phyloP scores from a whole-genome alignment of 2,888 invertebrate species.

The Dorcus hopei region DNA sequence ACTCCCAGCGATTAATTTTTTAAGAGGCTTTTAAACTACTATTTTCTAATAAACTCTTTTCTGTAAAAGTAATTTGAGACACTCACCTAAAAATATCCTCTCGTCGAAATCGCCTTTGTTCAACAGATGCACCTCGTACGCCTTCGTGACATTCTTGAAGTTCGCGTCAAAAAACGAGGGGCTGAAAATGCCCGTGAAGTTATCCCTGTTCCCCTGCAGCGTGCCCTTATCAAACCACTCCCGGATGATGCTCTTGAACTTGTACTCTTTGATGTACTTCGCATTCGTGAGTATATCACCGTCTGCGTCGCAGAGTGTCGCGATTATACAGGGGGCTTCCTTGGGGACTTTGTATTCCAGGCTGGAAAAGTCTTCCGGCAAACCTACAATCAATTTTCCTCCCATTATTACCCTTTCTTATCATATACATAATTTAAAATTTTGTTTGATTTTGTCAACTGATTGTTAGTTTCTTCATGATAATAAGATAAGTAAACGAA shows the following conservation, averaged over 20 bases:
- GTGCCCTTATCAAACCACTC: conserved; percentile 72
- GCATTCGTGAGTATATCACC: conserved; percentile 85
- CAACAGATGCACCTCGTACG: conserved; percentile 88
- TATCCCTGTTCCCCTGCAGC: conserved; percentile 68
- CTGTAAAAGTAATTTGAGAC: not conserved
- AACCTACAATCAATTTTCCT: conserved; percentile 51
- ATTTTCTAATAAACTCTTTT: too few species aligned
- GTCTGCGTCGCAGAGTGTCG: conserved; percentile 75
- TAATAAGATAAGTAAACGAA: too few species aligned
- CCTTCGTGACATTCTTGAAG: conserved; percentile 77
- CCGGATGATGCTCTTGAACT: conserved; percentile 74
- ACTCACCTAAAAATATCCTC: conserved; percentile 83
- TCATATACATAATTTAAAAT: not conserved
- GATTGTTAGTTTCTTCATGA: too few species aligned
- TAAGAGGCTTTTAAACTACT: too few species aligned
- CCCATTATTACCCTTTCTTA: not conserved
- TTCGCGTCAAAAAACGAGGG: conserved; percentile 79
- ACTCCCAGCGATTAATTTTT: too few species aligned
- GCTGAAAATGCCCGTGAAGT: conserved; percentile 74
- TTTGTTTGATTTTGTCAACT: too few species aligned
- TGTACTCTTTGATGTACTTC: conserved; percentile 85
- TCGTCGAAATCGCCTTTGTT: conserved; percentile 96
- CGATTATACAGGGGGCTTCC: conserved; percentile 79
- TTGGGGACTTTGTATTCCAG: conserved; percentile 57
- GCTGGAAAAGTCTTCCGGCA: conserved; percentile 67